Evolutionary conservation across 2,113 vertebrate species (phyloP), one percentile per base, ranked within the genome.

Genomic region (Irena cyanogastra): DNA sequence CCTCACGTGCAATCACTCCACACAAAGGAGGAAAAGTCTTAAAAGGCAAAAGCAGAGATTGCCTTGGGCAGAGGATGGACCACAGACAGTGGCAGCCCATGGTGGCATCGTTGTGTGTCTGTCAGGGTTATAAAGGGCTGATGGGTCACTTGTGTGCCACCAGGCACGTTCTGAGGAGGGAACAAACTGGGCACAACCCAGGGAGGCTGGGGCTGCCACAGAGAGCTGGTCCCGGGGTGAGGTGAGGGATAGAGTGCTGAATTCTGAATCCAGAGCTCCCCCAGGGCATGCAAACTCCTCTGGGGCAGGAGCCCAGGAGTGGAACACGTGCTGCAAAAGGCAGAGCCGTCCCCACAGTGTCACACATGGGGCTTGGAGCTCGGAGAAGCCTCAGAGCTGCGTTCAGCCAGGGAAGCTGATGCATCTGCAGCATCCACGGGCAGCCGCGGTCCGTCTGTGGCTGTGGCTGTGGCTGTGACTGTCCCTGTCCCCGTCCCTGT

Each of bases 271-370:
- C 13, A n/a, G 47, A 18, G 19, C 16, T n/a, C 5, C 13, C 52
- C 7, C 16, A 3, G 47, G 23, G 41, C 30, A 49, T 2, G n/a
- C 1, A 28, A 42, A 6, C 21, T 41, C 18, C 31, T 52, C 27
- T 15, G 10, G 27, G 3, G 23, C 45, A 26, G 23, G 16, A 69
- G 12, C 49, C 54, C 30, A 5, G 83, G 15, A 31, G n/a, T 2
- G 22, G 41, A 45, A 27, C 3, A 1, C 0, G 0, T 0, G 8
- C 2, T 3, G 68, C 31, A 4, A 30, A 28, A 57, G 41, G 59
- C 59, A 77, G 64, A 77, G 90, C 60, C 8, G 30, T 20, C 18
- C 35, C 16, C 2, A 70, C 54, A 13, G 41, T 0, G 60, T 22
- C 23, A 8, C 42, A 3, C 27, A 0, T 0, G 2, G 33, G 11